phyloP scores from a whole-genome alignment of 2,888 invertebrate species.

The Cylindroiulus punctatus region DNA sequence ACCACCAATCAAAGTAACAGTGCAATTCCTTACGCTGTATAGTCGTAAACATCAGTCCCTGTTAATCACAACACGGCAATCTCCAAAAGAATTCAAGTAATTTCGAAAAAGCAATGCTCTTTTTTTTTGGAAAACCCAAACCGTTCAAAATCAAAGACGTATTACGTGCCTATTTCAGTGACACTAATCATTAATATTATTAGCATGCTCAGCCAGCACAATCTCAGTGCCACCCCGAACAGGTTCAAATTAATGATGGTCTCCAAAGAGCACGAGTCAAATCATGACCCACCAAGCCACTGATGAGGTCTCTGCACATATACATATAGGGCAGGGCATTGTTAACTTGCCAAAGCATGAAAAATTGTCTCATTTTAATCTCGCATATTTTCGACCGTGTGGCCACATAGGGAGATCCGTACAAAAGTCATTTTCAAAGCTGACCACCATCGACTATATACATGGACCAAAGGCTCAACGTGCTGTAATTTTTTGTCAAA shows the following conservation, averaged over 20 bases:
- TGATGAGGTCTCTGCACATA: not conserved
- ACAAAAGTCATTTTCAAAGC: not conserved
- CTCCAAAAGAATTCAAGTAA: not conserved
- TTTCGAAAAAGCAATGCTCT: not conserved
- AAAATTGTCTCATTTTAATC: conserved; percentile 50
- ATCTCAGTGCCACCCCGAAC: conserved; percentile 40
- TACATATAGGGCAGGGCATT: conserved; percentile 34
- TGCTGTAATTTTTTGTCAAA: not conserved
- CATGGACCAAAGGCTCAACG: no score
- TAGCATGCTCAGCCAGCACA: conserved; percentile 11
- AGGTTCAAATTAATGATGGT: conserved; percentile 46
- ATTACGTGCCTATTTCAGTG: conserved; percentile 49
- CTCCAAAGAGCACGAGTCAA: conserved; percentile 48
- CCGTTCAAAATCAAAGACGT: conserved; percentile 43
- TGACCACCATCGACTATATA: not conserved
- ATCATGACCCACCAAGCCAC: conserved; percentile 35
- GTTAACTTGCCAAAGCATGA: conserved; percentile 50
- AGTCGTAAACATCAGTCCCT: not conserved
- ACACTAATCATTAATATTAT: conserved; percentile 45
- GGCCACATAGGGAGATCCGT: not conserved
- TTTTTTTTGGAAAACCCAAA: not conserved
- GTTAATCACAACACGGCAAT: not conserved
- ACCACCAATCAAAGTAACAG: not conserved
- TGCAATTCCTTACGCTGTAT: not conserved
- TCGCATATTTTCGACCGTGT: conserved; percentile 39